Percentiles rank a stretch among this genome's conserved stretches.
Evolutionary conservation across 2,113 vertebrate genomes (phyloP).

Genomic region (Zosterops borbonicus): DNA sequence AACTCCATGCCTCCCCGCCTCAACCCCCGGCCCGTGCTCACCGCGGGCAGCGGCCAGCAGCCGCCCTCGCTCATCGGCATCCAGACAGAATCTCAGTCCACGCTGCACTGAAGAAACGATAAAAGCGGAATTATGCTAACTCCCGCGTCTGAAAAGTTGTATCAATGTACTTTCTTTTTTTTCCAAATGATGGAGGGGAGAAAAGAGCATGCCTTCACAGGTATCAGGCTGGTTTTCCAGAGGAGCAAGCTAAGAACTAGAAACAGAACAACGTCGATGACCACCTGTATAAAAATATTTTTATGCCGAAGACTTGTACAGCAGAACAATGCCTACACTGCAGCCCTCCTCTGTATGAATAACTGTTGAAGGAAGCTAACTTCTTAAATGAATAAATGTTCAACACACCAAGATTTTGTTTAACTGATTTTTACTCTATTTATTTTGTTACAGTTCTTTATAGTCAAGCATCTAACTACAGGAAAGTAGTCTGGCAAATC

Average conservation of each 20-base stretch:
- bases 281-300: slow-evolving; percentile 58
- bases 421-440: slow-evolving; percentile 79
- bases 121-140: slow-evolving; percentile 47
- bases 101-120: slow-evolving; percentile 78
- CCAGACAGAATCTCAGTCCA: slow-evolving; percentile 85
- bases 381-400: slow-evolving; percentile 64
- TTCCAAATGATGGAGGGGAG: slow-evolving; percentile 32
- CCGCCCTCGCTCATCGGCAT: slow-evolving; percentile 84
- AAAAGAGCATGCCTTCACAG: slow-evolving; percentile 54
- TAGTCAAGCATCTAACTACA: slow-evolving; percentile 73
- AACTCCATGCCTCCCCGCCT: slow-evolving; percentile 91
- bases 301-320: slow-evolving; percentile 63
- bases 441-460: slow-evolving; percentile 78
- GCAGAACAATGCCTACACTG: slow-evolving; percentile 51
- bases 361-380: slow-evolving; percentile 58
- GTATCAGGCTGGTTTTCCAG: slow-evolving; percentile 19
- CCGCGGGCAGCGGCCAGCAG: slow-evolving; percentile 76
- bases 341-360: slow-evolving; percentile 51
- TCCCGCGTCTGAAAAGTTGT: not conserved
- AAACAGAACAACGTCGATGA: not conserved
- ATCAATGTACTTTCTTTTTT: slow-evolving; percentile 29
- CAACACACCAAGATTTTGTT: slow-evolving; percentile 69
- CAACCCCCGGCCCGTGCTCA: slow-evolving; percentile 86
- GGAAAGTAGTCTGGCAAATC: slow-evolving; percentile 65
- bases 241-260: slow-evolving; percentile 56